These are phyloP conservation scores for Penaeus monodon DNA, from an alignment of 2,888 invertebrate genomes.

Conservation along the genomic window DNA sequence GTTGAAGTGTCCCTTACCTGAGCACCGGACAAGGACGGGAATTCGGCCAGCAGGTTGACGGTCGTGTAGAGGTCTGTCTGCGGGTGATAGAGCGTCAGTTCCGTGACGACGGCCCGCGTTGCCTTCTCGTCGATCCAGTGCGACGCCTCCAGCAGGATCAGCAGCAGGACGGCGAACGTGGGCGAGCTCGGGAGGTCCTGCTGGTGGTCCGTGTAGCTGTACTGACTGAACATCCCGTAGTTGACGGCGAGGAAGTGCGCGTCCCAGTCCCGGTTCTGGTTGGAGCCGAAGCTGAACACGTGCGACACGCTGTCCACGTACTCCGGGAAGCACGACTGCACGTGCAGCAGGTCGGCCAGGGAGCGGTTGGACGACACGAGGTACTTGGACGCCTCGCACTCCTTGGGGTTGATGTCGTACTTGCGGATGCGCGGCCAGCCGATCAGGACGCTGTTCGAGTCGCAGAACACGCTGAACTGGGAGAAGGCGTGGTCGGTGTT, in stretches of 20 bases:
- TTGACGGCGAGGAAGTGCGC: slow-evolving; percentile 59
- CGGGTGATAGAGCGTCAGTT: slow-evolving; percentile 58
- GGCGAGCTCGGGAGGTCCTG: slow-evolving; percentile 20
- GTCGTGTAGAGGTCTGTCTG: slow-evolving; percentile 41
- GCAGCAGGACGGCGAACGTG: slow-evolving; percentile 6
- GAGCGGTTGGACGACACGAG: slow-evolving; percentile 42
- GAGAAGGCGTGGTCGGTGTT: slow-evolving; percentile 26
- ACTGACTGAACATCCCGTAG: slow-evolving; percentile 44
- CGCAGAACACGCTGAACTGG: slow-evolving; percentile 44
- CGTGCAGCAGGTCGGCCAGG: slow-evolving; percentile 41
- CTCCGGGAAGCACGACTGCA: slow-evolving; percentile 42
- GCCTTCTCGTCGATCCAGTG: slow-evolving; percentile 35
- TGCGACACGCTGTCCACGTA: slow-evolving; percentile 53
- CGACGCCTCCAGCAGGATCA: slow-evolving; percentile 26
- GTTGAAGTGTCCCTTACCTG: slow-evolving; percentile 1
- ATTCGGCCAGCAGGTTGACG: slow-evolving; percentile 43
- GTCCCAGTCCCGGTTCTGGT: slow-evolving; percentile 52
- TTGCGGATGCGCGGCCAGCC: slow-evolving; percentile 54
- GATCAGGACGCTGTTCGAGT: slow-evolving; percentile 53
- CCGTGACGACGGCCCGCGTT: slow-evolving; percentile 56
- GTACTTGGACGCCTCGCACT: slow-evolving; percentile 46
- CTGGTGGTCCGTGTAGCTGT: slow-evolving; percentile 53
- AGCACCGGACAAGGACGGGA: slow-evolving; percentile 55
- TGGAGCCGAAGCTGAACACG: slow-evolving; percentile 42
- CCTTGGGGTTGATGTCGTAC: slow-evolving; percentile 48